Percentiles rank a stretch among this genome's conserved stretches.
phyloP scores from a whole-genome alignment of 2,888 invertebrate genomes.

The Prosapia bicincta region DNA sequence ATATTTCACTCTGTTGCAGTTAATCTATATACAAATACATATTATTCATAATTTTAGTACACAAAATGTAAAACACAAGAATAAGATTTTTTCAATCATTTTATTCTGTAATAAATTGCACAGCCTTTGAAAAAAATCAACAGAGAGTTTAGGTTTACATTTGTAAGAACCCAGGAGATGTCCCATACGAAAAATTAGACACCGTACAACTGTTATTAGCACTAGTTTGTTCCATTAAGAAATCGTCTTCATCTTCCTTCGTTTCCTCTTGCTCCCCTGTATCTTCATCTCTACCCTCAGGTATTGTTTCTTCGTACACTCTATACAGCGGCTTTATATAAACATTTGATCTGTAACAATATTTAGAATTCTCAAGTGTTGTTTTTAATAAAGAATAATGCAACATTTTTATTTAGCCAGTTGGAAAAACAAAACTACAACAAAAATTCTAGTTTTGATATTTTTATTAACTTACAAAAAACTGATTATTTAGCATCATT shows the following conservation, averaged over 20 bases:
- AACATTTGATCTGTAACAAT: constrained; percentile 50
- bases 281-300: constrained; percentile 41
- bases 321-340: constrained; percentile 53
- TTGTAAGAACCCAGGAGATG: constrained; percentile 47
- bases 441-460: no score
- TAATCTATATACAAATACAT: no score
- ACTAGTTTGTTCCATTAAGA: constrained; percentile 37
- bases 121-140: not conserved
- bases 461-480: no score
- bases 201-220: constrained; percentile 30
- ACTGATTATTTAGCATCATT: no score
- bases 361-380: no score
- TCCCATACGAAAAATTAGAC: constrained; percentile 46
- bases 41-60: no score
- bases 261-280: not conserved
- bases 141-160: not conserved
- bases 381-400: not conserved
- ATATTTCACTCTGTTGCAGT: no score
- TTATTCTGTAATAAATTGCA: not conserved
- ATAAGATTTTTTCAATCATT: not conserved
- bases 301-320: constrained; percentile 51
- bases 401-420: no score
- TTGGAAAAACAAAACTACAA: no score
- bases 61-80: no score
- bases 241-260: constrained; percentile 38